Evolutionary conservation across 2,113 vertebrate species (phyloP).

Genomic region (Hydrolagus affinis): DNA sequence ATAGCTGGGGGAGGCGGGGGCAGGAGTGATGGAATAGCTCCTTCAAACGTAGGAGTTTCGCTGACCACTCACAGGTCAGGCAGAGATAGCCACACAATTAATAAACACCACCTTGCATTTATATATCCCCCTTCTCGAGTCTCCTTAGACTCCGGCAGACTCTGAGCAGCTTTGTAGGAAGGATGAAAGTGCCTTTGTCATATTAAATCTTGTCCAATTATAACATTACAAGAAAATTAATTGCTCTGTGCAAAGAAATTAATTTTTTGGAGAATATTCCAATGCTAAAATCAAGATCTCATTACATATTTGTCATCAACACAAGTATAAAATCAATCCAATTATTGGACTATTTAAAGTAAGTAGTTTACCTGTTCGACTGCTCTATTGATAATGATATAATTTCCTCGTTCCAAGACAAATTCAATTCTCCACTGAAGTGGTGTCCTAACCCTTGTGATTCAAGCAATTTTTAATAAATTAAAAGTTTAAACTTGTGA

Average conservation of each 20-base stretch:
- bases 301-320: background rate
- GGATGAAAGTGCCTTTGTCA: background rate
- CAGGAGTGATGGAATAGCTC: too few relatives aligned
- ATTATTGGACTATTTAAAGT: background rate
- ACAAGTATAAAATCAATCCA: background rate
- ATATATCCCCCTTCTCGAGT: too few relatives aligned
- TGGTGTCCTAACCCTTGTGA: background rate
- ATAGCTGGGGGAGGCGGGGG: too few relatives aligned
- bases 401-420: background rate
- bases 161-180: background rate
- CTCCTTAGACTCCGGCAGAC: too few relatives aligned
- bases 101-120: too few relatives aligned
- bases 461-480: slow-evolving; percentile 23
- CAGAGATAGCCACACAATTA: too few relatives aligned
- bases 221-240: slow-evolving; percentile 1
- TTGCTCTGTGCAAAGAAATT: background rate
- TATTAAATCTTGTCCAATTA: background rate
- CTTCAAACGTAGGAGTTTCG: too few relatives aligned
- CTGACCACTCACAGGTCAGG: too few relatives aligned
- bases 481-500: slow-evolving; percentile 11
- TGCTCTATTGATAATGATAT: background rate
- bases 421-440: background rate
- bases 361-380: background rate
- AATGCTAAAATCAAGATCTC: background rate
- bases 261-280: background rate